phyloP scores from a whole-genome alignment of 2,797 vertebrate genomes.

The Danio choprae region DNA sequence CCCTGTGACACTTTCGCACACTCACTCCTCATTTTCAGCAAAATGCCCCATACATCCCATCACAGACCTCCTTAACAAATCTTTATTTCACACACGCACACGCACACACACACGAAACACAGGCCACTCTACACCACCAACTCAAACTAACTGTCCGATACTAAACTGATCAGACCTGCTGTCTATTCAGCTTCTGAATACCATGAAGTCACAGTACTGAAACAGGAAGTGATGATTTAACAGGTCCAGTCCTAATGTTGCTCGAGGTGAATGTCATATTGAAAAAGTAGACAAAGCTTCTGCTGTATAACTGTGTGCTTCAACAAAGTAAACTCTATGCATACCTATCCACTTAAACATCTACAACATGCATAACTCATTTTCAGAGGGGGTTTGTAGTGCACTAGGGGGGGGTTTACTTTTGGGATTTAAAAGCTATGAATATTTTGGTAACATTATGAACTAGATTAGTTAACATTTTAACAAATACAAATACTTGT shows the following conservation, averaged over 20 bases:
- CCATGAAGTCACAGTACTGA: not conserved
- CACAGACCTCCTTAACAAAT: constrained; percentile 28
- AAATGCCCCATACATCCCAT: constrained; percentile 9
- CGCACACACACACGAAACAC: not conserved
- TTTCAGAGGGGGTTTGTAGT: constrained; percentile 17
- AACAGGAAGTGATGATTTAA: constrained; percentile 21
- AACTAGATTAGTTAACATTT: too few relatives aligned
- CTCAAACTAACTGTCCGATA: constrained; percentile 4
- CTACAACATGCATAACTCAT: not conserved
- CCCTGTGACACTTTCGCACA: constrained; percentile 59
- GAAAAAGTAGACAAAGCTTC: constrained; percentile 51
- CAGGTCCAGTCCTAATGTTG: constrained; percentile 34
- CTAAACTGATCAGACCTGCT: not conserved
- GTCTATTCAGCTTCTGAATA: not conserved
- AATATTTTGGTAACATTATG: too few relatives aligned
- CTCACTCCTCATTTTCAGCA: constrained; percentile 16
- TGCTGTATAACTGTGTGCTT: constrained; percentile 46
- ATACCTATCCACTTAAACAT: constrained; percentile 35
- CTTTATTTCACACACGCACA: constrained; percentile 11
- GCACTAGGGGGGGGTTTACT: not conserved
- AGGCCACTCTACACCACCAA: constrained; percentile 4
- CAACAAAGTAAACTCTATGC: constrained; percentile 51
- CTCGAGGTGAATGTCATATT: constrained; percentile 46
- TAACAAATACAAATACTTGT: too few relatives aligned
- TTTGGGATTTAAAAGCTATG: too few relatives aligned